Evolutionary conservation across 1,140 invertebrate genomes (phyloP), one percentile per base, ranked within the genome.

Genomic region (Ctenoplectra terminalis): DNA sequence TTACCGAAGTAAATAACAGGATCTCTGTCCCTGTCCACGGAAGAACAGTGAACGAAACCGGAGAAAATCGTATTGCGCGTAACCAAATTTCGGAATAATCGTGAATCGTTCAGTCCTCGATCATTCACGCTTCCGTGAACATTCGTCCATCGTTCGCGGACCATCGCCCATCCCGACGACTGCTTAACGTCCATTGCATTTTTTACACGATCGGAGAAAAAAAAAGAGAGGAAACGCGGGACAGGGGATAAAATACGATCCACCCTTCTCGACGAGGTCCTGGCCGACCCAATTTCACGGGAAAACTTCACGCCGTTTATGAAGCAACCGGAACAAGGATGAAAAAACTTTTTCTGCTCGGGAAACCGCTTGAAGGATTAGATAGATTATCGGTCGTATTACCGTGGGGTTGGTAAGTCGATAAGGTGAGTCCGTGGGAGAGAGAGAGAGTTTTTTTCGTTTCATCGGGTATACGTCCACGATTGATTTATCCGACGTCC

Each of bases 291-390:
- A 88, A 90, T 91, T 91, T 86, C 82, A 79, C 50, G 83, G 84
- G 82, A 78, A 82, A 88, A 84, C 74, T 77, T 87, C 86, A 75
- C 81, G 81, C 81, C 76, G 82, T 80, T 87, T 84, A 88, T 74
- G 77, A 63, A 60, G 75, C 63, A 58, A 81, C 75, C 86, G 86
- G 79, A 87, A 70, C 52, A 67, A 64, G 71, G 63, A 67, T 4
- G 81, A 77, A 88, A 81, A 89, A 90, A 88, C 83, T 90, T 87
- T 91, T 93, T 92, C 92, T 89, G 88, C 90, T 90, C 78, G 70
- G 82, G 56, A 85, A 90, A 84, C 81, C 88, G 86, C 84, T 90
- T 90, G 90, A 93, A 87, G 89, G 90, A 93, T 93, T 92, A 92
- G 92, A 93, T 92, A 89, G 90, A 93, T 93, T 93, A 93, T 89